Percentiles rank a stretch among this genome's conserved stretches.
phyloP scores from a whole-genome alignment of 2,888 invertebrate species.

The Scrobipalpa costella region DNA sequence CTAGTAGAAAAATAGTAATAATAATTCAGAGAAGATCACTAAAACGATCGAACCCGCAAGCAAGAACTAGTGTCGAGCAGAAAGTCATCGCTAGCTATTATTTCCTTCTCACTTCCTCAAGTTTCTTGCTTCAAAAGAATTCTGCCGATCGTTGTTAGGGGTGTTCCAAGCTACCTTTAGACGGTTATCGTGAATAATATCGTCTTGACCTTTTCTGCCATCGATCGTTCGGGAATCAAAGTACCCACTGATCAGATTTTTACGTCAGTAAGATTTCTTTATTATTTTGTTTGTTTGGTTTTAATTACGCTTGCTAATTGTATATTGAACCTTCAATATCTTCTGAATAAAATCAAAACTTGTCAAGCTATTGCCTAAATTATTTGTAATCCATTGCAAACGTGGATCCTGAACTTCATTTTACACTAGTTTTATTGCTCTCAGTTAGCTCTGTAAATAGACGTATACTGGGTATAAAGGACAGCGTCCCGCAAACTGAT shows the following conservation, averaged over 20 bases:
- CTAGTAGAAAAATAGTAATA: neutral
- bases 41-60: neutral
- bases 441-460: too few species aligned
- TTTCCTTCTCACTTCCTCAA: neutral
- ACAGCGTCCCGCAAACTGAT: too few species aligned
- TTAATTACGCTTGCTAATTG: too few species aligned
- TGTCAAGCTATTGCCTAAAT: too few species aligned
- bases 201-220: neutral
- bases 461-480: too few species aligned
- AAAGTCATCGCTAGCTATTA: constrained; percentile 12
- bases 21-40: neutral
- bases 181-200: neutral
- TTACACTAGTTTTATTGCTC: too few species aligned
- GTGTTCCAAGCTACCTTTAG: neutral
- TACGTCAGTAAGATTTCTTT: neutral
- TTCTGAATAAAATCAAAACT: too few species aligned
- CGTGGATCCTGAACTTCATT: too few species aligned
- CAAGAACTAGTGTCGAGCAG: constrained; percentile 14
- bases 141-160: constrained; percentile 4
- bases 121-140: constrained; percentile 9
- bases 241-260: too few species aligned
- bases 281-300: too few species aligned
- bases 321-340: too few species aligned
- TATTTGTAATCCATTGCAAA: too few species aligned
- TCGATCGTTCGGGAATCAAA: neutral